Evolutionary conservation across 2,797 vertebrate genomes (phyloP), one percentile per base, ranked within the genome.

Genomic region (Alosa sapidissima): DNA sequence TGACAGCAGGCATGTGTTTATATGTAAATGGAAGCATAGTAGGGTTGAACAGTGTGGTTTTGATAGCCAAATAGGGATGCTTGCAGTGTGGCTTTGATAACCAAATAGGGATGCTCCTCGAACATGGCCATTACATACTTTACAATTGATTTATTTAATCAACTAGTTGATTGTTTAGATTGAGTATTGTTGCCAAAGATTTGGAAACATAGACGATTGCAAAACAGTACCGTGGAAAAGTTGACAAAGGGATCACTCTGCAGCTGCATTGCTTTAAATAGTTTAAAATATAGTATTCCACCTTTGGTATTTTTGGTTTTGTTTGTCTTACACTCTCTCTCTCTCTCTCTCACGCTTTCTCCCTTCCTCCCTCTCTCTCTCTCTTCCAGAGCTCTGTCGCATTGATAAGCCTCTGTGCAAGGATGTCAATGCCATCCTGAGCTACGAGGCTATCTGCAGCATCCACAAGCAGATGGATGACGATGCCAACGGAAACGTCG

Each of bases 401-500:
- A 97, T 99, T 0, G 98, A 99, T 88, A 90, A 93, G 83, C 92
- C 92, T 0, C 91, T 97, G 75, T 99, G 98, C 93, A 95, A 96
- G 19, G 95, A 97, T 19, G 97, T 97, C 84, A 98, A 97, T 0
- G 95, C 93, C 88, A 87, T 96, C 89, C 96, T 99, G 84, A 98
- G 97, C 93, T 99, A 97, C 0, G 98, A 99, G 88, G 97, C 98
- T 0, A 97, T 99, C 86, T 95, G 97, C 87, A 98, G 89, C 91
- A 99, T 99, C 93, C 98, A 99, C 93, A 99, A 99, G 84, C 97
- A 98, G 94, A 99, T 99, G 98, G 98, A 99, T 0, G 98, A 99
- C 5, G 98, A 99, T 0, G 98, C 97, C 91, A 99, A 99, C 2
- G 98, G 98, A 85, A 98, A 98, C 0, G 98, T 99, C 85, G 98